phyloP scores from a whole-genome alignment of 2,113 vertebrate species.

The Chloebia gouldiae region DNA sequence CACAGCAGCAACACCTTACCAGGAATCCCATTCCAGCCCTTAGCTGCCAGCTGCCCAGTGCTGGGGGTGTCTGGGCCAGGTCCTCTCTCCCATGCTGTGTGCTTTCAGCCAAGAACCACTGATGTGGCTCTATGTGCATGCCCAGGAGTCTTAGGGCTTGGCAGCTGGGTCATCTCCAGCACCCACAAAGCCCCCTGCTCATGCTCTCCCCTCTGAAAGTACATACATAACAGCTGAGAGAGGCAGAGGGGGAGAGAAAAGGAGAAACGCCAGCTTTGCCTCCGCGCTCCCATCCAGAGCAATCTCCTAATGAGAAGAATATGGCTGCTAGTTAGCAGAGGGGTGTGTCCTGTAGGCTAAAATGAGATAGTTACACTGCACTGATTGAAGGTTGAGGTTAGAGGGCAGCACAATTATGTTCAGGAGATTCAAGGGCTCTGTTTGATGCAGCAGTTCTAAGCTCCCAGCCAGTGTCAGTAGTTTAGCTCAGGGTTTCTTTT shows the following conservation, averaged over 20 bases:
- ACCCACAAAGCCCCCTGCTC: background rate
- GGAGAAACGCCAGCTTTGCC: slow-evolving; percentile 43
- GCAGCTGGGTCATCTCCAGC: background rate
- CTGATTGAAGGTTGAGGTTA: slow-evolving; percentile 90
- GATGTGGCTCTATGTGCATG: background rate
- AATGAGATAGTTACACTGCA: slow-evolving; percentile 83
- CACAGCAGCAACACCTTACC: background rate
- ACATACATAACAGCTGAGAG: background rate
- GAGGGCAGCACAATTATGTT: slow-evolving; percentile 98
- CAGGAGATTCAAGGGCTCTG: slow-evolving; percentile 83
- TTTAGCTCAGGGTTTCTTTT: slow-evolving; percentile 76
- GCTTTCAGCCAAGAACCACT: background rate
- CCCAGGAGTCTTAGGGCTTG: background rate
- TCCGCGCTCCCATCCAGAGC: slow-evolving; percentile 54
- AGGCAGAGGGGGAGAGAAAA: slow-evolving; percentile 33
- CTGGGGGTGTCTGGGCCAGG: accelerated
- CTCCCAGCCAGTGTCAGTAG: slow-evolving; percentile 81
- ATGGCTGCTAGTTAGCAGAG: slow-evolving; percentile 97
- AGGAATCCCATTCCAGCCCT: background rate
- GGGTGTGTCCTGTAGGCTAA: slow-evolving; percentile 87
- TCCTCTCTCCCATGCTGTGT: background rate
- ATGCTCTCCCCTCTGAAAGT: background rate
- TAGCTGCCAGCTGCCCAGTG: background rate
- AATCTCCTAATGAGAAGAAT: slow-evolving; percentile 94
- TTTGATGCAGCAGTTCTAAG: slow-evolving; percentile 96